A percentile compares a stretch with the other conserved stretches of the same genome.
Evolutionary conservation across 2,888 invertebrate genomes (phyloP).

Genomic region (Drepanosiphum platanoidis): DNA sequence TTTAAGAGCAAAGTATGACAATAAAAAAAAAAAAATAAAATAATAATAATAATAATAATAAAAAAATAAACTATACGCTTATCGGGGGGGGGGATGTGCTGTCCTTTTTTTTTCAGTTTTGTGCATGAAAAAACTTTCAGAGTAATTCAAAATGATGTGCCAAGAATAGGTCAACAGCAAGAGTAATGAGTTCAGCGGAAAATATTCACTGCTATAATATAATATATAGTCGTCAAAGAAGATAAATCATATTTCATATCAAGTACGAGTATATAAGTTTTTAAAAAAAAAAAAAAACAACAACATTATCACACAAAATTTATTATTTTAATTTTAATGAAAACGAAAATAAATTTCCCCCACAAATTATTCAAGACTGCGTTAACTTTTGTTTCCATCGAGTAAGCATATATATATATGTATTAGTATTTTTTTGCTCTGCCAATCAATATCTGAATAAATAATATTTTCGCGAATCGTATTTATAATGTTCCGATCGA

Average conservation of each 20-base stretch:
- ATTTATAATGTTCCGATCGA: too few relatives aligned
- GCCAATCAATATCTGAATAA: too few relatives aligned
- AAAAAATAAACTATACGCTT: conserved; percentile 9
- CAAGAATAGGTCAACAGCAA: conserved; percentile 57
- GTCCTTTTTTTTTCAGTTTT: conserved; percentile 3
- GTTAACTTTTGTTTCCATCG: background rate
- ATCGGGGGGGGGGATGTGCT: background rate
- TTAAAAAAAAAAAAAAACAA: too few relatives aligned
- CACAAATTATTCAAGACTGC: background rate
- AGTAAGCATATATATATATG: background rate
- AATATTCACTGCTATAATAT: conserved; percentile 43
- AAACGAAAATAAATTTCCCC: conserved; percentile 13
- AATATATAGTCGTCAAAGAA: conserved; percentile 45
- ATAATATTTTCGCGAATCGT: too few relatives aligned
- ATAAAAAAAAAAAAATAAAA: too few relatives aligned
- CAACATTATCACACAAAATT: conserved; percentile 38
- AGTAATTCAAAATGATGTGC: conserved; percentile 57
- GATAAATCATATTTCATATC: conserved; percentile 50
- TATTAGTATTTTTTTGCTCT: background rate
- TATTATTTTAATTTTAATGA: conserved; percentile 33
- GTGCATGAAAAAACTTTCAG: conserved; percentile 41
- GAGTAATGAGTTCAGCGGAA: conserved; percentile 54
- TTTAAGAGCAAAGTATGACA: conserved; percentile 18
- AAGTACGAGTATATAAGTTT: conserved; percentile 38
- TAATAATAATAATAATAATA: too few relatives aligned